Base-by-base conservation (phyloP, 2,888 invertebrate genomes). In the Lithophane socia region DNA sequence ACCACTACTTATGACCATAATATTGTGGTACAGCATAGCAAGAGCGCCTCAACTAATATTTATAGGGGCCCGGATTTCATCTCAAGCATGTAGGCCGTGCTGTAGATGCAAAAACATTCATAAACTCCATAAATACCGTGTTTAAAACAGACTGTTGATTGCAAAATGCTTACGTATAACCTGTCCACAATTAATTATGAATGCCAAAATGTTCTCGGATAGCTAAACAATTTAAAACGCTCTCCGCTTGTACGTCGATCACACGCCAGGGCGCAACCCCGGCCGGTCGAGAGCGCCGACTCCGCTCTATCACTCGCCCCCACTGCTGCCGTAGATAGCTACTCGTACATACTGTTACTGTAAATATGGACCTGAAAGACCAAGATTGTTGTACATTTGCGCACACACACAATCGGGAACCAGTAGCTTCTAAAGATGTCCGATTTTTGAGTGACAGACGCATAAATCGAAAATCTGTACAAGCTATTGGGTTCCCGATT, bases 241-340 rank as follows among this genome's bases (percentile, higher is more conserved):
- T 37, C 0, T 1, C 13, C 64, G 73, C 77, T 67, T 1, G 4
- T 42, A 37, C 1, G 63, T 73, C 4, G 68, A 42, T 64, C 56
- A 18, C 70, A 3, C n/a, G 52, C 49, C 72, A 52, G 74, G 66
- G 72, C 84, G 67, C 86, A 81, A 83, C 81, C 83, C 82, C 79
- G 84, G 65, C 52, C 81, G 76, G 77, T 61, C 69, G 80, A 75
- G 83, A 84, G 86, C 84, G 86, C 80, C 80, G 72, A 86, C 84
- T 87, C 77, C 68, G 76, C 85, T 86, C 77, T 81, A 83, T 83
- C 83, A 73, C 80, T 82, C 77, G 77, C 85, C 73, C 83, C 83
- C 75, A 77, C 73, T 67, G 58, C 73, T 60, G 73, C 64, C 70
- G 63, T 56, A 49, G 52, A 29, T 61, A 63, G 71, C 71, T 85